Base-by-base conservation (phyloP, 2,797 vertebrate species). In the Neosilurus hyrtlii region DNA sequence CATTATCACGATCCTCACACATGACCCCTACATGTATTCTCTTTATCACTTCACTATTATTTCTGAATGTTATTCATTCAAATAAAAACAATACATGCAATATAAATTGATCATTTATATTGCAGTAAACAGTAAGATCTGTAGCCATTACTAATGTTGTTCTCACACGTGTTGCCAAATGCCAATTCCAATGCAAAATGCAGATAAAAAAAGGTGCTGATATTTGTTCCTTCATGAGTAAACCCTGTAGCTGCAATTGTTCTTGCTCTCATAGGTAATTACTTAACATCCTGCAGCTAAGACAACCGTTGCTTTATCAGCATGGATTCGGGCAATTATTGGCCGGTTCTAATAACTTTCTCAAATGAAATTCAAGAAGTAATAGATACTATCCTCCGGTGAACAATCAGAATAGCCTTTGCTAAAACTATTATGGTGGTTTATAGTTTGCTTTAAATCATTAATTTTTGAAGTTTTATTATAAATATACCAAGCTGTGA, bases 191-290 rank as follows among this genome's bases (percentile, higher is more conserved):
- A 81, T 82, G 79, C 79, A 81, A 61, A 71, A 80, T 24, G 37
- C 49, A 65, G 52, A 30, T 82, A 82, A 57, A 81, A 30, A 74
- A 85, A 77, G 71, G 43, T 56, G 68, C 77, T 75, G 79, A 83
- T 84, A 81, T 87, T 80, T 80, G 74, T 83, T 51, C 57, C 61
- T 66, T 85, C 56, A 74, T 80, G 83, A 86, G 86, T 80, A 76
- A 73, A 76, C 84, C 85, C 81, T 59, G 80, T 86, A 86, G 88
- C 86, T 87, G 85, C 86, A 88, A 79, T 86, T 86, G 88, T 87
- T 88, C 86, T 81, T 79, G 81, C 83, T 88, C 88, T 89, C 79
- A 81, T 85, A 89, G 83, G 86, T 89, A 89, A 89, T 90, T 90
- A 90, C 85, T 86, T 78, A 82, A 85, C 79, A 82, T 87, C 83